These are phyloP conservation scores for Vulpes ferrilata DNA, from an alignment of 2,113 vertebrate species.

Conservation along the genomic window DNA sequence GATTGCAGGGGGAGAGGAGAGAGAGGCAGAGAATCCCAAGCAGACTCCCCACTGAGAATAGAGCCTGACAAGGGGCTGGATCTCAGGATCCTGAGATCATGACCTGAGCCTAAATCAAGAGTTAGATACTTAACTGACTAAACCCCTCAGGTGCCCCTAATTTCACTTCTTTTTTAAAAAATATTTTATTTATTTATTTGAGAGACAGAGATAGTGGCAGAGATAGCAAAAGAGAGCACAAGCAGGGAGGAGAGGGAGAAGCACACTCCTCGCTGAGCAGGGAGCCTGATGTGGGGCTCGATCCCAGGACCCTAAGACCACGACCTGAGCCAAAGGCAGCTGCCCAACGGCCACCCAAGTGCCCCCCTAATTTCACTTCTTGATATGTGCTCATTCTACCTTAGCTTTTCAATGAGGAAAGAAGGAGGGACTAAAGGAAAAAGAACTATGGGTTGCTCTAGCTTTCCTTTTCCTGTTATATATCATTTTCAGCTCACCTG, in stretches of 20 bases:
- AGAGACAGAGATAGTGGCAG: no score
- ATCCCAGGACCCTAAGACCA: no score
- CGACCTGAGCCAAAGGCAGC: no score
- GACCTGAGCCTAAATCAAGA: background rate
- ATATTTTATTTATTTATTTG: no score
- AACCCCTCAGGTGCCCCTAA: background rate
- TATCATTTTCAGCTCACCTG: background rate
- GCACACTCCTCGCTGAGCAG: no score
- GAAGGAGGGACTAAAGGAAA: background rate
- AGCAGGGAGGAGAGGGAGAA: no score
- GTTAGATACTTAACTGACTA: background rate
- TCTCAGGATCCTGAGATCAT: background rate
- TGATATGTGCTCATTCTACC: background rate
- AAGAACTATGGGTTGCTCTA: background rate
- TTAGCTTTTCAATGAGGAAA: background rate
- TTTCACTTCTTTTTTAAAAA: background rate
- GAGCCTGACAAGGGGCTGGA: background rate
- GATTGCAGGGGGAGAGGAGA: background rate
- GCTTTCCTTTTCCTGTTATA: background rate
- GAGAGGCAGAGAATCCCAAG: background rate
- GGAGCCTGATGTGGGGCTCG: no score
- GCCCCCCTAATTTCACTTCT: background rate
- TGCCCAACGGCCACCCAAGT: no score
- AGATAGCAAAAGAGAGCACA: no score
- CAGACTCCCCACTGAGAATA: background rate